Conservation (phyloP, 2,888 invertebrate species). For the Ophioninae sp. region DNA sequence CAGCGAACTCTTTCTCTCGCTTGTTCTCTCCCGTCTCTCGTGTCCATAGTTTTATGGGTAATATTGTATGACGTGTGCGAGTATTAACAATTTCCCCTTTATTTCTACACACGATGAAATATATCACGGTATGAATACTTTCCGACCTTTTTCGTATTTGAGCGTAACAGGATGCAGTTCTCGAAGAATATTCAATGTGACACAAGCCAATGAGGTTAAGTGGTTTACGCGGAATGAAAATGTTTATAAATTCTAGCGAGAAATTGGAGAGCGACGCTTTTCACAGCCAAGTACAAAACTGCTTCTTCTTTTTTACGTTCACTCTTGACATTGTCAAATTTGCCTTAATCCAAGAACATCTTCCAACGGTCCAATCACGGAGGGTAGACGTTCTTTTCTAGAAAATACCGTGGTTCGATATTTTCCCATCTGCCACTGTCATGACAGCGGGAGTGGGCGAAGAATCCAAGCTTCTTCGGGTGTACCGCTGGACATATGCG, state of each 20-base stretch:
- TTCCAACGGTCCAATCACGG: too few species aligned
- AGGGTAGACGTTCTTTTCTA: neutral
- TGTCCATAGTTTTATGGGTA: slow-evolving; percentile 13
- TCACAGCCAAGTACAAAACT: slow-evolving; percentile 50
- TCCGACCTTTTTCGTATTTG: neutral
- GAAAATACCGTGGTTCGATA: slow-evolving; percentile 17
- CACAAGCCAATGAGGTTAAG: slow-evolving; percentile 22
- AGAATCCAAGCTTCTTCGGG: slow-evolving; percentile 69
- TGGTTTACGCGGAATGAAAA: slow-evolving; percentile 68
- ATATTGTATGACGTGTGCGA: slow-evolving; percentile 11
- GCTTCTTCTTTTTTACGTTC: slow-evolving; percentile 57
- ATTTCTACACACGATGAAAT: neutral
- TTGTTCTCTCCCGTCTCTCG: neutral
- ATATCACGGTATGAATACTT: neutral
- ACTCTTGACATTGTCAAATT: slow-evolving; percentile 25
- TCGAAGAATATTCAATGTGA: neutral
- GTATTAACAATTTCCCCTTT: slow-evolving; percentile 3
- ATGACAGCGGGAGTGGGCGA: slow-evolving; percentile 53
- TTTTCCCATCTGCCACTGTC: slow-evolving; percentile 9
- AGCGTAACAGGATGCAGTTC: neutral
- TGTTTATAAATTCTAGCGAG: slow-evolving; percentile 68
- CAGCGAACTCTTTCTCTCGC: neutral
- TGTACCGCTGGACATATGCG: slow-evolving; percentile 71
- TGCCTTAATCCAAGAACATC: neutral
- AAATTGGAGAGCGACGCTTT: slow-evolving; percentile 73